Conservation (phyloP, 2,113 vertebrate species). For the Erythrocercus mccallii region DNA sequence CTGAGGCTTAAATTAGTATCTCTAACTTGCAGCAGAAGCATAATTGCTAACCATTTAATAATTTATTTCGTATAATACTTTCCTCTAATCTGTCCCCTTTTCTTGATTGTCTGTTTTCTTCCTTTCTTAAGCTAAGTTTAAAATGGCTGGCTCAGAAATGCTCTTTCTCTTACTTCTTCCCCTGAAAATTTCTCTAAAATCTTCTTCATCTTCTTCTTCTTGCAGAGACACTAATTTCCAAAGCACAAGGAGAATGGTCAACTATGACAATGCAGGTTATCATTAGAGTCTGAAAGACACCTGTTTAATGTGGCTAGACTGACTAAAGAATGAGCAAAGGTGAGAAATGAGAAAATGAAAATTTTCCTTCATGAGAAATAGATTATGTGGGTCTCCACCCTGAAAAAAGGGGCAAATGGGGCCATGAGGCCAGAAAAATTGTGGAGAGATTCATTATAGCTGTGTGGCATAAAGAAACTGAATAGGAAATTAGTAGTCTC, state of each 20-base stretch:
- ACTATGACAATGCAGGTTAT: background rate
- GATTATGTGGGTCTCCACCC: accelerated
- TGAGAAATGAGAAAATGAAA: background rate
- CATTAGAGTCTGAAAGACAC: background rate
- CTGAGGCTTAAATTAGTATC: background rate
- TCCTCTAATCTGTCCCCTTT: background rate
- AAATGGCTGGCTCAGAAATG: background rate
- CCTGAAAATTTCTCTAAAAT: background rate
- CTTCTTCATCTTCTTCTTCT: background rate
- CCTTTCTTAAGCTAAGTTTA: background rate
- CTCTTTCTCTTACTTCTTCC: background rate
- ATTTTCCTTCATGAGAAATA: background rate
- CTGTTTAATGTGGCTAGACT: background rate
- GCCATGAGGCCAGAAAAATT: background rate
- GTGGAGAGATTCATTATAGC: background rate
- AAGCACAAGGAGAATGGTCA: background rate
- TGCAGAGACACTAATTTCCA: background rate
- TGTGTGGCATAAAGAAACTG: background rate
- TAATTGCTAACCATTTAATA: background rate
- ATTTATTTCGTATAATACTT: background rate
- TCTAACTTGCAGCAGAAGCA: background rate
- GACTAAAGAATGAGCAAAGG: background rate
- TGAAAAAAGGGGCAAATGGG: background rate
- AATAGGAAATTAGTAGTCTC: background rate
- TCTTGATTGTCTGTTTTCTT: background rate